Evolutionary conservation across 2,888 invertebrate genomes (phyloP).

Genomic region (Polyommatus icarus): DNA sequence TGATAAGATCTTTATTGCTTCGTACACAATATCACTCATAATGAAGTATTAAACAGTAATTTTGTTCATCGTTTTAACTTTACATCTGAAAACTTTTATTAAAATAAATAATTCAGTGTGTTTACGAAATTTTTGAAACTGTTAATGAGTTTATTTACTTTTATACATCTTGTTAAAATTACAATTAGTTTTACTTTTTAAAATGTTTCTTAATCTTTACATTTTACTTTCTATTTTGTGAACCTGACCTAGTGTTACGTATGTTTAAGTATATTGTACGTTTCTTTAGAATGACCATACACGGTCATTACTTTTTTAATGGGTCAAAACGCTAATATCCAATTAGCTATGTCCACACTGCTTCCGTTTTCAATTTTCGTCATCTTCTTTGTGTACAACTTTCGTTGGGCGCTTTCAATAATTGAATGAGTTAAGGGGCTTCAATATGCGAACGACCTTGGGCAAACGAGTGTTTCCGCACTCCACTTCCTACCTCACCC

Average conservation of each 20-base stretch:
- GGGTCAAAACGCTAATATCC: no score
- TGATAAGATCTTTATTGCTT: not conserved
- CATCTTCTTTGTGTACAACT: no score
- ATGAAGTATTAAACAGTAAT: not conserved
- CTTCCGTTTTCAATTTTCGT: no score
- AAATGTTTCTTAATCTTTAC: not conserved
- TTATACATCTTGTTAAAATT: not conserved
- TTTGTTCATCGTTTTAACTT: not conserved
- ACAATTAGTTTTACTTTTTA: constrained; percentile 4
- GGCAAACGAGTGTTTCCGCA: no score
- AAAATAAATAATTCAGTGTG: not conserved
- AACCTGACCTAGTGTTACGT: not conserved
- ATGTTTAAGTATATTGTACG: not conserved
- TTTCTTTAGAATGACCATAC: no score
- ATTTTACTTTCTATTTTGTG: not conserved
- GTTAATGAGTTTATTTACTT: not conserved
- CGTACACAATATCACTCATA: not conserved
- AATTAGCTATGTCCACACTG: no score
- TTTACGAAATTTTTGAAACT: not conserved
- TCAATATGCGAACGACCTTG: no score
- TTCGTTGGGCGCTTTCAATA: no score
- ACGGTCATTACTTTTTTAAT: no score
- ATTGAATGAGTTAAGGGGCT: no score
- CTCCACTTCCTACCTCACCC: no score
- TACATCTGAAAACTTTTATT: not conserved